Conservation (phyloP, 2,797 vertebrate species). For the Glyptemys insculpta region DNA sequence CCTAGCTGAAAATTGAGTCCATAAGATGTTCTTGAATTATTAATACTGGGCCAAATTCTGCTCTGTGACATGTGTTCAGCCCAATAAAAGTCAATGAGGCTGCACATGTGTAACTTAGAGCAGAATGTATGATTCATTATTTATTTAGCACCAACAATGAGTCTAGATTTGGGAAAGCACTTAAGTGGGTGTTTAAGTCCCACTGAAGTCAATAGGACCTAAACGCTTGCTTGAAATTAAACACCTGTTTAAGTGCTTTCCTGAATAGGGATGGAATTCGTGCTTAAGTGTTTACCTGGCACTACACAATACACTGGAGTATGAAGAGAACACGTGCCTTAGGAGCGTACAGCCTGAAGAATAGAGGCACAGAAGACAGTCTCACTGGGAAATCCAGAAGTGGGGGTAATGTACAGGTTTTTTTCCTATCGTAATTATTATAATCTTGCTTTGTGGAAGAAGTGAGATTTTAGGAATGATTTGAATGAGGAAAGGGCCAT, state of each 20-base stretch:
- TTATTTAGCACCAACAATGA: background rate
- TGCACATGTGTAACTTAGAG: background rate
- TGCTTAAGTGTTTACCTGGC: background rate
- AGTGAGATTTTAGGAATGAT: background rate
- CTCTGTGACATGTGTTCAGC: background rate
- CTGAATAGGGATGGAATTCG: background rate
- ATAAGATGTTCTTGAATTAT: constrained; percentile 31
- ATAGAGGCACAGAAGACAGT: background rate
- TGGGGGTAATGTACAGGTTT: background rate
- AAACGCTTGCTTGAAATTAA: background rate
- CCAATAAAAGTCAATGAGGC: background rate
- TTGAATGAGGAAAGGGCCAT: background rate
- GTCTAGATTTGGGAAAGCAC: background rate
- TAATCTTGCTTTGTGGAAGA: background rate
- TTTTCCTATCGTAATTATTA: background rate
- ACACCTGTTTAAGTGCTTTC: background rate
- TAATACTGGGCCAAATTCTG: constrained; percentile 17
- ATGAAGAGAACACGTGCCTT: background rate
- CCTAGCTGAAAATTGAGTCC: constrained; percentile 2
- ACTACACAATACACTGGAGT: background rate
- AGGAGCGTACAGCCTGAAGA: background rate
- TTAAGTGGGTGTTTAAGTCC: background rate
- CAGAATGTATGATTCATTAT: constrained; percentile 1
- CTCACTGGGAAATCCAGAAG: background rate
- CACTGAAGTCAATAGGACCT: background rate